Percentiles rank a stretch among this genome's conserved stretches.
Conservation (phyloP, 1,140 invertebrate genomes). For the Trichoplusia ni region DNA sequence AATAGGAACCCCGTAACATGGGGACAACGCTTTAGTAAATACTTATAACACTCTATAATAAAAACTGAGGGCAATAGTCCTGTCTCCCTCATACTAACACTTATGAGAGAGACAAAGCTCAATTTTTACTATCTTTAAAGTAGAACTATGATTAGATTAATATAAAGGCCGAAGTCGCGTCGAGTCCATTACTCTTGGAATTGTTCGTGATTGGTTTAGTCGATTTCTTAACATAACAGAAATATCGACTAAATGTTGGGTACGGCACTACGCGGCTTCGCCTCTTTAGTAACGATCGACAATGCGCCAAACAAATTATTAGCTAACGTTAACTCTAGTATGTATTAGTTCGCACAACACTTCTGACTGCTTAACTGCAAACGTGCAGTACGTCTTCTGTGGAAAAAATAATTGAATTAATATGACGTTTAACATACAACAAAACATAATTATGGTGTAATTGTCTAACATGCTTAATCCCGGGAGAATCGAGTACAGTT, state of each 20-base stretch:
- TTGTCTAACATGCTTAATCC: too few relatives aligned
- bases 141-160: conserved; percentile 11
- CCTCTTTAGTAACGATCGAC: conserved; percentile 50
- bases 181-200: neutral
- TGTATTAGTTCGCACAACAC: conserved; percentile 58
- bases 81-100: neutral
- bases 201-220: neutral
- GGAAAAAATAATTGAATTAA: conserved; percentile 2
- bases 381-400: conserved; percentile 57
- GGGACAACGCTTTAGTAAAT: conserved; percentile 14
- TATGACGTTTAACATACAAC: neutral
- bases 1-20: conserved; percentile 23
- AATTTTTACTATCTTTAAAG: neutral
- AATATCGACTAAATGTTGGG: conserved; percentile 10
- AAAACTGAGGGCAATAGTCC: neutral
- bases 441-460: neutral
- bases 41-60: neutral
- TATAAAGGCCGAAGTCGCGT: conserved; percentile 8
- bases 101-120: neutral
- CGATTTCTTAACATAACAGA: conserved; percentile 20
- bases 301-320: conserved; percentile 64
- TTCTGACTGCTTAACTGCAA: conserved; percentile 51
- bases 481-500: too few relatives aligned
- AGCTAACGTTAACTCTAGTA: conserved; percentile 53
- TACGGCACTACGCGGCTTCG: conserved; percentile 5